These are phyloP conservation scores for Drosophila infuscata DNA, from an alignment of 2,888 invertebrate genomes.

Conservation along the genomic window DNA sequence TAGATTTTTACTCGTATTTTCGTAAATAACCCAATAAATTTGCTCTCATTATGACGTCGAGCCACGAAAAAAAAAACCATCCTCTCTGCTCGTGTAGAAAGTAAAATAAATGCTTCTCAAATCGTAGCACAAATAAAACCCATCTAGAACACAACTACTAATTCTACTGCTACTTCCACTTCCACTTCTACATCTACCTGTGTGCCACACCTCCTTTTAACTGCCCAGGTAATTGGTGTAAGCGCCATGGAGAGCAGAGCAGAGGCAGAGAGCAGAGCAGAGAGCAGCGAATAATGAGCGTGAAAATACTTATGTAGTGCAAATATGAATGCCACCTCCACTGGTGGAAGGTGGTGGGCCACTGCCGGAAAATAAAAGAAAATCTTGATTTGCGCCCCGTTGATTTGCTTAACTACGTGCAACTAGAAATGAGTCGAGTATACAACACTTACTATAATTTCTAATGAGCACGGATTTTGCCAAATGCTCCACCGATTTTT, in stretches of 20 bases:
- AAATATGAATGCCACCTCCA: constrained; percentile 67
- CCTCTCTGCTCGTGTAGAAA: neutral
- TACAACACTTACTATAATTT: constrained; percentile 15
- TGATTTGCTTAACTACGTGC: constrained; percentile 32
- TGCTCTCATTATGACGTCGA: constrained; percentile 78
- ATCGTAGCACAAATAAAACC: constrained; percentile 53
- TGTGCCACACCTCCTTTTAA: constrained; percentile 16
- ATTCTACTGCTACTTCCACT: no score
- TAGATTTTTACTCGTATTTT: constrained; percentile 74
- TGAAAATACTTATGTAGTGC: constrained; percentile 68
- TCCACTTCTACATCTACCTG: no score
- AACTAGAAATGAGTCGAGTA: constrained; percentile 10
- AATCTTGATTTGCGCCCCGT: constrained; percentile 50
- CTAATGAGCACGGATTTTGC: constrained; percentile 15
- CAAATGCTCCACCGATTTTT: neutral
- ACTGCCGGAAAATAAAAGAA: constrained; percentile 31
- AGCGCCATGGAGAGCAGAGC: constrained; percentile 62
- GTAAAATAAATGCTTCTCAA: constrained; percentile 68
- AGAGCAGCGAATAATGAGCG: constrained; percentile 74
- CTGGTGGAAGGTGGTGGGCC: constrained; percentile 1
- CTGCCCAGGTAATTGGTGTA: constrained; percentile 74
- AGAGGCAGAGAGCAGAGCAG: constrained; percentile 25
- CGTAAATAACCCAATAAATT: constrained; percentile 80
- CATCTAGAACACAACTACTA: constrained; percentile 10
- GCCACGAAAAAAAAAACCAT: constrained; percentile 62